Conservation (phyloP, 2,797 vertebrate genomes). For the Halcyon smyrnensis region DNA sequence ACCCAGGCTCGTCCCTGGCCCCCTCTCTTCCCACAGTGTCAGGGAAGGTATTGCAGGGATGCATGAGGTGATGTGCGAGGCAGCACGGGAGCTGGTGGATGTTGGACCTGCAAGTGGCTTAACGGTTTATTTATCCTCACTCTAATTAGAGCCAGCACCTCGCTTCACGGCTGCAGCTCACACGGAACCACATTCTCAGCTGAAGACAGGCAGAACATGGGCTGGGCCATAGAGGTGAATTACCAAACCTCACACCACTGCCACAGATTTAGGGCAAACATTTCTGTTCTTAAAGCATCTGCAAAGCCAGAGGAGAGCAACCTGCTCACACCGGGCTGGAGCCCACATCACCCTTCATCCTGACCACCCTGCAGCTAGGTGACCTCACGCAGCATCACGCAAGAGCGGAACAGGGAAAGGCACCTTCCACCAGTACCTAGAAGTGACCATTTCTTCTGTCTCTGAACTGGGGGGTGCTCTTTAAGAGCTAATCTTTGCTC, state of each 20-base stretch:
- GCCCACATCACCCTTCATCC: not conserved
- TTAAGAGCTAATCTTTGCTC: not conserved
- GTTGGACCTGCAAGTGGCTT: not conserved
- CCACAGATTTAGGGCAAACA: not conserved
- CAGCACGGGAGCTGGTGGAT: not conserved
- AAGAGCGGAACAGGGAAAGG: not conserved
- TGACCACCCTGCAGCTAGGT: not conserved
- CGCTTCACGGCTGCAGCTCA: not conserved
- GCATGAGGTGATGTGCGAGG: not conserved
- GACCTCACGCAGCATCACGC: accelerated
- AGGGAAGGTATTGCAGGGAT: not conserved
- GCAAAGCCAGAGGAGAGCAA: not conserved
- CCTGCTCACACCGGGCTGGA: no score
- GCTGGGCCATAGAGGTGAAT: not conserved
- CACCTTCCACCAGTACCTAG: not conserved
- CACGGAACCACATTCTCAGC: not conserved
- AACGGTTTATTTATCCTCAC: not conserved
- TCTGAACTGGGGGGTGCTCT: not conserved
- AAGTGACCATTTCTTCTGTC: not conserved
- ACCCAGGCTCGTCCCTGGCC: not conserved
- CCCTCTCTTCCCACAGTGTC: not conserved
- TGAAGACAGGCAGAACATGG: not conserved
- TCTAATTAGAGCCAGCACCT: not conserved
- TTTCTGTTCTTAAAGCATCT: not conserved
- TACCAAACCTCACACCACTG: not conserved